These are phyloP conservation scores for Acronicta aceris DNA, from an alignment of 2,888 invertebrate species.

Conservation along the genomic window DNA sequence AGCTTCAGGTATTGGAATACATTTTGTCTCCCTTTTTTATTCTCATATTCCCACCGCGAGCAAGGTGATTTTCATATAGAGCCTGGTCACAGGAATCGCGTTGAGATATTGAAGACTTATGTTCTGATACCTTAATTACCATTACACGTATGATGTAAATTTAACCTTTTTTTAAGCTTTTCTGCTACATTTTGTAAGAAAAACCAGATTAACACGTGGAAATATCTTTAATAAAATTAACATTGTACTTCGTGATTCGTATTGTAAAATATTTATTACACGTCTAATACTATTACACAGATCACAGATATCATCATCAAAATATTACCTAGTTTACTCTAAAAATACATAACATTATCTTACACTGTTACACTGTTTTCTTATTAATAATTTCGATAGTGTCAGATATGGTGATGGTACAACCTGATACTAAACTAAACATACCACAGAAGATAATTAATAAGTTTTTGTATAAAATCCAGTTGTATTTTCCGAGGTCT, in stretches of 20 bases:
- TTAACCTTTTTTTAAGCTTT: too few species aligned
- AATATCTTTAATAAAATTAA: too few species aligned
- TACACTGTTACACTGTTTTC: constrained; percentile 65
- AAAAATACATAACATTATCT: not conserved
- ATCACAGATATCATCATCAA: constrained; percentile 23
- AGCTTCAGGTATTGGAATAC: too few species aligned
- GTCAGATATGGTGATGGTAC: constrained; percentile 76
- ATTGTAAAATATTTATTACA: constrained; percentile 29
- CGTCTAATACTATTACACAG: constrained; percentile 10
- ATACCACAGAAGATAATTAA: constrained; percentile 90
- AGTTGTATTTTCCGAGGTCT: constrained; percentile 90
- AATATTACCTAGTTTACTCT: not conserved
- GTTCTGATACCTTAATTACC: too few species aligned
- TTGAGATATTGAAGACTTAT: too few species aligned
- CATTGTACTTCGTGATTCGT: constrained; percentile 6
- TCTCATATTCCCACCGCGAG: too few species aligned
- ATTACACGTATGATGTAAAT: too few species aligned
- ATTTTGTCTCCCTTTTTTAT: too few species aligned
- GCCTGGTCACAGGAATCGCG: too few species aligned
- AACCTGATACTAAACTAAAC: constrained; percentile 91
- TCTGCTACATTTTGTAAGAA: too few species aligned
- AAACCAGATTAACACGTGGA: too few species aligned
- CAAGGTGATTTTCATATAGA: too few species aligned
- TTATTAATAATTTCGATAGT: constrained; percentile 83
- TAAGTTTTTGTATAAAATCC: constrained; percentile 92